These are phyloP conservation scores for Ctenicera cuprea DNA, from an alignment of 2,888 invertebrate species.

Conservation along the genomic window DNA sequence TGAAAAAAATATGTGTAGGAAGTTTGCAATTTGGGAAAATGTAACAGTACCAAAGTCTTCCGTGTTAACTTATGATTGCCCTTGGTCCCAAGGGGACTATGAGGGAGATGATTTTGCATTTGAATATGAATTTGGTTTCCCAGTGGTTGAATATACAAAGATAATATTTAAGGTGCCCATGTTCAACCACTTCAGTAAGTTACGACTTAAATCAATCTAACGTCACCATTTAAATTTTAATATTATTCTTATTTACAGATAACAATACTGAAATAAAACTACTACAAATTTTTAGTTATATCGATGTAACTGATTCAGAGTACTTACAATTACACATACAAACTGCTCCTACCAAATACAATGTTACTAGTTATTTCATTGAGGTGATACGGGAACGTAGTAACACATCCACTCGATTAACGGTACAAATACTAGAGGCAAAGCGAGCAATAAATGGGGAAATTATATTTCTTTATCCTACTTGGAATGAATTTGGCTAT, in stretches of 20 bases:
- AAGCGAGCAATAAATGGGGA: slow-evolving; percentile 42
- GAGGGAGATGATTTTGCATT: slow-evolving; percentile 46
- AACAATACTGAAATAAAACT: not conserved
- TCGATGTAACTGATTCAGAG: slow-evolving; percentile 65
- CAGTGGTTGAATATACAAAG: slow-evolving; percentile 26
- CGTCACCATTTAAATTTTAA: not conserved
- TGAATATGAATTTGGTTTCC: slow-evolving; percentile 40
- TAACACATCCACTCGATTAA: slow-evolving; percentile 52
- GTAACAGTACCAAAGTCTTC: slow-evolving; percentile 42
- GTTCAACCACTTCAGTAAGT: slow-evolving; percentile 41
- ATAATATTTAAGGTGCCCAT: slow-evolving; percentile 47
- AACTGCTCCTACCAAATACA: slow-evolving; percentile 64
- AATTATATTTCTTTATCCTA: slow-evolving; percentile 60
- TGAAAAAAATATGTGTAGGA: slow-evolving; percentile 40
- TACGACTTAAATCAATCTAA: not conserved
- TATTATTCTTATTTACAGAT: slow-evolving; percentile 22
- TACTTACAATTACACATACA: slow-evolving; percentile 65
- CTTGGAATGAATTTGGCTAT: slow-evolving; percentile 62
- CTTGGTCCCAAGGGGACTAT: slow-evolving; percentile 23
- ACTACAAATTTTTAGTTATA: slow-evolving; percentile 63
- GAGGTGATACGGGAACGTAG: slow-evolving; percentile 67
- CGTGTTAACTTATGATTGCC: slow-evolving; percentile 39
- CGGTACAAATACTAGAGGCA: slow-evolving; percentile 40
- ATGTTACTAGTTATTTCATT: slow-evolving; percentile 65
- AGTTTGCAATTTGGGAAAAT: slow-evolving; percentile 47